These are phyloP conservation scores for Tapirus terrestris DNA, from an alignment of 2,113 vertebrate species.

Conservation along the genomic window DNA sequence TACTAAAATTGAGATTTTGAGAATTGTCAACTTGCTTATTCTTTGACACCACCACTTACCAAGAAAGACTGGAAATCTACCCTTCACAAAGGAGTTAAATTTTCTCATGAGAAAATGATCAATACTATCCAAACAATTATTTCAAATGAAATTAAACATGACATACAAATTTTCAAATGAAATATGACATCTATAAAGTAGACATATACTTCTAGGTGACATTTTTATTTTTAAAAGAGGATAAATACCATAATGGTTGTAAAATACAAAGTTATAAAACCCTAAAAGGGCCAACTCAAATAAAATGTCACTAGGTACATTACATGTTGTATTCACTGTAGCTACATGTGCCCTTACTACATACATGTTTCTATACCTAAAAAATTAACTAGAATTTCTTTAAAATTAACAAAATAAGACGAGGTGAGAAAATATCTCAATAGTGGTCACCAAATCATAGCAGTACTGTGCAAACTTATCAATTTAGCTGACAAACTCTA, in stretches of 20 bases:
- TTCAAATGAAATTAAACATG: conserved; percentile 37
- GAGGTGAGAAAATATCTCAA: neutral
- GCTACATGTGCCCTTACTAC: neutral
- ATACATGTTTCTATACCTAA: neutral
- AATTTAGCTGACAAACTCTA: neutral
- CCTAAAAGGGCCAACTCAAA: neutral
- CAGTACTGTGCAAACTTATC: neutral
- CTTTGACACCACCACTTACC: conserved; percentile 32
- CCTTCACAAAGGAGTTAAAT: conserved; percentile 66
- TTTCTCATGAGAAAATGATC: conserved; percentile 26
- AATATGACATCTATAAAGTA: neutral
- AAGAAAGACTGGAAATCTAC: conserved; percentile 67
- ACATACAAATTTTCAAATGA: neutral
- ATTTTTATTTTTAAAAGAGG: neutral
- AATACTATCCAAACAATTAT: neutral
- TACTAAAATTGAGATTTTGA: conserved; percentile 60
- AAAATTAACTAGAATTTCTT: neutral
- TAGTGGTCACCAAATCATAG: neutral
- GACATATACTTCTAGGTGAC: neutral
- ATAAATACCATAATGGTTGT: neutral
- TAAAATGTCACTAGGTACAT: neutral
- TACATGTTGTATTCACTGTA: neutral
- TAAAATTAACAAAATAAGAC: conserved; percentile 19
- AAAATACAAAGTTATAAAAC: neutral
- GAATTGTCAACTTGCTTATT: neutral